Percentiles rank a stretch among this genome's conserved stretches.
Conservation (phyloP, 2,888 invertebrate species). For the Ectemnius lituratus region DNA sequence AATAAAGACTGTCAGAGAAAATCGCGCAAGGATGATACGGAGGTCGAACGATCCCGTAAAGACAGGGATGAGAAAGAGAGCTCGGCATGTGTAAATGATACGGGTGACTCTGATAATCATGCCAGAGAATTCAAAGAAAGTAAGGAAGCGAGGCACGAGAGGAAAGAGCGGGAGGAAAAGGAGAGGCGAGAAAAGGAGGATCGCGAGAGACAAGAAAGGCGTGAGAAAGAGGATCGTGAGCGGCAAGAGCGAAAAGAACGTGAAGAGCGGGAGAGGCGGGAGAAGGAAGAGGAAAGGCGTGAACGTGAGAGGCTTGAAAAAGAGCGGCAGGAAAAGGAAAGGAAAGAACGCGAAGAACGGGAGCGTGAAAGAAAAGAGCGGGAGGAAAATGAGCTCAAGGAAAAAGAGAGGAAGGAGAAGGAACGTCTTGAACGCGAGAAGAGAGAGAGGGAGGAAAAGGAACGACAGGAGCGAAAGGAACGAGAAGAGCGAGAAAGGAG, state of each 20-base stretch:
- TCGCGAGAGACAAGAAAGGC: constrained; percentile 64
- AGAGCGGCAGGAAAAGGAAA: constrained; percentile 69
- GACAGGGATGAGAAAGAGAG: constrained; percentile 65
- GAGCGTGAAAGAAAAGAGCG: constrained; percentile 68
- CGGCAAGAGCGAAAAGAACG: constrained; percentile 67
- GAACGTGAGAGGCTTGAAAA: constrained; percentile 74
- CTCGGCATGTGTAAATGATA: constrained; percentile 45
- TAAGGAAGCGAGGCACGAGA: constrained; percentile 66
- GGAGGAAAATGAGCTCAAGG: constrained; percentile 69
- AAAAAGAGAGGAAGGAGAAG: constrained; percentile 74
- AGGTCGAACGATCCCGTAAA: constrained; percentile 63
- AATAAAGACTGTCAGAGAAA: constrained; percentile 71
- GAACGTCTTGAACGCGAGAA: constrained; percentile 67
- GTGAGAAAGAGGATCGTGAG: constrained; percentile 69
- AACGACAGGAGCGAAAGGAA: constrained; percentile 62
- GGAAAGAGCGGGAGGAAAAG: constrained; percentile 67
- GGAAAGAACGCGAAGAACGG: constrained; percentile 72
- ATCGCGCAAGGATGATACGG: constrained; percentile 71
- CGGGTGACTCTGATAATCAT: constrained; percentile 55
- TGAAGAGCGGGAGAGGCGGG: constrained; percentile 63
- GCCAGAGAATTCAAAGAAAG: constrained; percentile 59
- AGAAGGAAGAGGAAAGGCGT: constrained; percentile 69
- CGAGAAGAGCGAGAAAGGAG: constrained; percentile 67
- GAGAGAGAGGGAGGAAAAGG: constrained; percentile 67
- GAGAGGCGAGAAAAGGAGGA: constrained; percentile 65